Percentiles rank a stretch among this genome's conserved stretches.
These are phyloP conservation scores for Aspidiotus destructor DNA, from an alignment of 2,888 invertebrate genomes.

Conservation along the genomic window DNA sequence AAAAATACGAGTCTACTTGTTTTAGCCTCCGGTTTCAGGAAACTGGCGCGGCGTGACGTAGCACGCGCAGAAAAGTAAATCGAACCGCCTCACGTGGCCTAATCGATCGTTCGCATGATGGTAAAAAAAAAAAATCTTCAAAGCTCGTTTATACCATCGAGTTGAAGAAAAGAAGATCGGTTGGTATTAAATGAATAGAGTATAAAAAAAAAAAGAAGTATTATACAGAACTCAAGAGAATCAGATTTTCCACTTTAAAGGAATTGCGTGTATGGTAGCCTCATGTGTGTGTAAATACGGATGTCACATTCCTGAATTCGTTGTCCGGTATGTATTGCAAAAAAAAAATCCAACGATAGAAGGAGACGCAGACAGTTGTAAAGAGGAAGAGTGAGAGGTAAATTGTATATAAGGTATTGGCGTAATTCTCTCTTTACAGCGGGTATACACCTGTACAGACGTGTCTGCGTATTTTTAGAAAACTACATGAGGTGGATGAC, in stretches of 20 bases:
- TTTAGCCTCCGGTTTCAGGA: conserved; percentile 23
- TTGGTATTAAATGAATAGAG: too few relatives aligned
- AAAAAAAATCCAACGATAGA: conserved; percentile 3
- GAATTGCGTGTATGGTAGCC: conserved; percentile 19
- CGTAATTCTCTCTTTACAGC: too few relatives aligned
- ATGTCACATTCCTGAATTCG: conserved; percentile 23
- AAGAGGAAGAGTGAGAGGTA: too few relatives aligned
- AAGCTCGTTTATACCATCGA: conserved; percentile 6
- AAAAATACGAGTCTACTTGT: neutral
- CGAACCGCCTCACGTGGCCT: conserved; percentile 28
- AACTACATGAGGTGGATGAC: too few relatives aligned
- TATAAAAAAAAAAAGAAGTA: conserved; percentile 5
- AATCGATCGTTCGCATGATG: conserved; percentile 20
- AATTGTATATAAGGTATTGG: too few relatives aligned
- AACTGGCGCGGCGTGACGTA: conserved; percentile 16
- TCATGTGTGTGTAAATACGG: conserved; percentile 10
- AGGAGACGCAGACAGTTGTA: neutral
- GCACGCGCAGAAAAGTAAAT: conserved; percentile 23
- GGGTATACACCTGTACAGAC: too few relatives aligned
- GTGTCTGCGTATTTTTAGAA: too few relatives aligned
- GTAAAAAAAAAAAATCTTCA: conserved; percentile 6
- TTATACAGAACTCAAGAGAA: conserved; percentile 8
- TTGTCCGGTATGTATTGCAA: conserved; percentile 10
- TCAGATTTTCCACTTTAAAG: conserved; percentile 22
- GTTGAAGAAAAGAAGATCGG: too few relatives aligned